Base-by-base conservation (phyloP, 2,797 vertebrate species). In the Psittacula echo region DNA sequence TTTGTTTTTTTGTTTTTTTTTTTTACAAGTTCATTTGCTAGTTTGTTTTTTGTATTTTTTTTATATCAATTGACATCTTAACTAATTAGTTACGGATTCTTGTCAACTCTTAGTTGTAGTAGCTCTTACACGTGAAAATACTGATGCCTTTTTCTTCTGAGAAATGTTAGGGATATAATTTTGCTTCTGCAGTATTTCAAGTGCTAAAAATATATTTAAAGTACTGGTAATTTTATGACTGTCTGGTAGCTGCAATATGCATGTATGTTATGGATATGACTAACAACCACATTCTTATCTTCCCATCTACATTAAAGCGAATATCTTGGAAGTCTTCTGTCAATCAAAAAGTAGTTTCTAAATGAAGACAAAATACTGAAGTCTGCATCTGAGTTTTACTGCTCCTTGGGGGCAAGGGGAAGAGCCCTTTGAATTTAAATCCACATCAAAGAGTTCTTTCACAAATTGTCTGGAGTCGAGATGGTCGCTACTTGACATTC, bases 281-380 rank as follows among this genome's bases (percentile, higher is more conserved):
- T 91, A 93, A 77, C 61, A 81, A 29, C 70, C 77, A 75, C 67
- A 56, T 71, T 87, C 87, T 87, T 92, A 87, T 94, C 85, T 88
- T 86, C 30, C 32, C 27, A 47, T 87, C 72, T 77, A 26, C 42
- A n/a, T 85, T 66, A 39, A 81, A 89, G 47, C 44, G 34, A 79
- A 60, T 84, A 54, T 91, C 50, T 84, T 93, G 58, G 39, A 89
- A 73, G 37, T 34, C 37, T 76, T 82, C 41, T 90, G 84, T 85
- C 74, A 82, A 60, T 93, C 81, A 93, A 85, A 82, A 94, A 89
- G 51, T 39, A 79, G 67, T 76, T 90, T 89, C 84, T 60, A 93
- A 90, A 73, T 66, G 26, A 73, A 45, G 30, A 60, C 71, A 66
- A 85, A 73, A 70, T 30, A 82, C 54, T 26, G 32, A 86, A 72